Base-by-base conservation (phyloP, 2,797 vertebrate species). In the Telmatherina bonti region DNA sequence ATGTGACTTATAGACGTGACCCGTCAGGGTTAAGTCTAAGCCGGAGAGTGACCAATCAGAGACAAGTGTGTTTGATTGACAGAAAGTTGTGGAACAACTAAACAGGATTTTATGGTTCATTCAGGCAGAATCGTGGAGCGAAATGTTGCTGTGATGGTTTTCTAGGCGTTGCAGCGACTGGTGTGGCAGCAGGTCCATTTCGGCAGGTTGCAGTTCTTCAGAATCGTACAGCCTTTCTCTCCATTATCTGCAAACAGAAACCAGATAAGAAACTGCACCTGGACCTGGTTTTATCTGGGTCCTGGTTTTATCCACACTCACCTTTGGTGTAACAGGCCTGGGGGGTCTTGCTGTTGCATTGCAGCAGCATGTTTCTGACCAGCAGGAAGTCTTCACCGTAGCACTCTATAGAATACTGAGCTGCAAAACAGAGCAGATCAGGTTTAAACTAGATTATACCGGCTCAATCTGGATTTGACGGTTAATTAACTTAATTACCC, bases 271-370 rank as follows among this genome's bases (percentile, higher is more conserved):
- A 7, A 0, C 8, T 45, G 18, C 11, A 26, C 9, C n/a, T 3
- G 9, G 10, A 16, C 26, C 15, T 36, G 30, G 5, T 26, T 29
- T 20, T 16, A 30, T 16, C 26, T 22, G 36, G 36, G 10, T 2
- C 10, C 13, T 24, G 7, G 0, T n/a, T n/a, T n/a, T n/a, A 6
- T 3, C 8, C 16, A n/a, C 11, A 7, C 64, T 65, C 74, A 93
- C 93, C 52, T 85, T 69, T 84, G 62, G 85, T 93, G 78, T 92
- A 94, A 76, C 93, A 94, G 52, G 87, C 91, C 72, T 94, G 93
- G 18, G 72, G 30, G 12, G 72, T 71, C 30, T 74, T 72, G 27
- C 91, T 43, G 0, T 0, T 33, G 38, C 94, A 94, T 2, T 74
- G 15, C 29, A 93, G 69, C 10, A 52, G 2, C 76, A 76, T 18